Evolutionary conservation across 2,113 vertebrate species (phyloP), one percentile per base, ranked within the genome.

Genomic region (Ceuthmochares aereus): DNA sequence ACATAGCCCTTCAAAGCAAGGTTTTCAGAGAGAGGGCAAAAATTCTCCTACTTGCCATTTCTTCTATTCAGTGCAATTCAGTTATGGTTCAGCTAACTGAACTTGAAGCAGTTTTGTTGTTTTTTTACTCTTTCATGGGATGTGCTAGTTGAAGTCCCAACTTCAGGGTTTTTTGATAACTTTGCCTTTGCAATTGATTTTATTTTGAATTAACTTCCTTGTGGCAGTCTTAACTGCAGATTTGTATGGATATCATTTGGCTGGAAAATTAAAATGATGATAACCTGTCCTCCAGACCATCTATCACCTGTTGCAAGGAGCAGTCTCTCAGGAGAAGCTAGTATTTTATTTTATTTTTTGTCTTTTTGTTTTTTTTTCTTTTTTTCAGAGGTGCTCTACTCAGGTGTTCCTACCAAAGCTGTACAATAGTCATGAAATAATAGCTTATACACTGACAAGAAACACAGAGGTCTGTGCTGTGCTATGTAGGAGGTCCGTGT

Each of bases 141-240:
- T 1, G 0, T 20, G 14, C 4, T 70, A 59, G 18, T 40, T 77
- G 6, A 70, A 58, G 8, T 45, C 30, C 26, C 86, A 7, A 40
- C 1, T 20, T 34, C 4, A 5, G 7, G 0, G 0, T 0, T 27
- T 84, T 89, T 62, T 56, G 1, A 2, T 60, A 36, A 54, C 42
- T 87, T 78, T 70, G 15, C 12, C 25, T 72, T 83, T 88, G 22
- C 36, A 88, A 49, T 2, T 37, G 30, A 45, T 90, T 85, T 67
- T 67, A 7, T 5, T 59, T 83, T 64, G 25, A 63, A 68, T 37
- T 49, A 83, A 56, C 12, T 30, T 92, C 69, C 37, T 21, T 12
- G 12, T 21, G 27, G 27, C 16, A 73, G 23, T 34, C 15, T 56
- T 19, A 78, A 70, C 45, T 51, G 14, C 14, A 40, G 12, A 29